Evolutionary conservation across 2,797 vertebrate species (phyloP).

Genomic region (Typhlichthys subterraneus): DNA sequence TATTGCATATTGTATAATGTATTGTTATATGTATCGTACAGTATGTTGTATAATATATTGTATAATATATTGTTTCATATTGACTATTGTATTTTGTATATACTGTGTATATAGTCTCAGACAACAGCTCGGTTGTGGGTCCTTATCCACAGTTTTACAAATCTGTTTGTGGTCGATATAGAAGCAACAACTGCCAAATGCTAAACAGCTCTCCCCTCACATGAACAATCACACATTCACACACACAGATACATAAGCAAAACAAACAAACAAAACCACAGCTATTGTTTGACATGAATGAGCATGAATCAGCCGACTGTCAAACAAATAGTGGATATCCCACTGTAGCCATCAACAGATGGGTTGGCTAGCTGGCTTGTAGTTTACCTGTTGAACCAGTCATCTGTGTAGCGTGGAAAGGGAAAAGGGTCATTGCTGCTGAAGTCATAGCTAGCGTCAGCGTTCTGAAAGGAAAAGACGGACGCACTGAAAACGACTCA

Average conservation of each 20-base stretch:
- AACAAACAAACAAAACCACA: not conserved
- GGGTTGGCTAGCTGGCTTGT: constrained; percentile 16
- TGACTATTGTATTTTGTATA: no score
- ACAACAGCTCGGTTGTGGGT: constrained; percentile 58
- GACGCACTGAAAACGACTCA: constrained; percentile 28
- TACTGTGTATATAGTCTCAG: no score
- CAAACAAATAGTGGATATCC: no score
- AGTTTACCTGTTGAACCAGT: constrained; percentile 99
- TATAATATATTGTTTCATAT: no score
- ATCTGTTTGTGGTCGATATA: constrained; percentile 73
- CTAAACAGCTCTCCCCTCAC: constrained; percentile 25
- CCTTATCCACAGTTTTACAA: constrained; percentile 51
- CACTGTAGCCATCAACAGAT: not conserved
- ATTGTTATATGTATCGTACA: no score
- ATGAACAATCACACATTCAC: constrained; percentile 10
- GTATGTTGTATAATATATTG: no score
- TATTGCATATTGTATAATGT: no score
- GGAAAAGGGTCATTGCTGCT: constrained; percentile 98
- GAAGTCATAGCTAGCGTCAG: constrained; percentile 98
- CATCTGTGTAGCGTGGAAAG: constrained; percentile 96
- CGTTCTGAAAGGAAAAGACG: constrained; percentile 87
- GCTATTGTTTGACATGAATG: not conserved
- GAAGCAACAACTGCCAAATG: constrained; percentile 36
- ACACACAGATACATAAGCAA: constrained; percentile 25
- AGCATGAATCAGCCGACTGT: not conserved